These are phyloP conservation scores for Cyclargus thomasi DNA, from an alignment of 1,140 invertebrate species.

Conservation along the genomic window DNA sequence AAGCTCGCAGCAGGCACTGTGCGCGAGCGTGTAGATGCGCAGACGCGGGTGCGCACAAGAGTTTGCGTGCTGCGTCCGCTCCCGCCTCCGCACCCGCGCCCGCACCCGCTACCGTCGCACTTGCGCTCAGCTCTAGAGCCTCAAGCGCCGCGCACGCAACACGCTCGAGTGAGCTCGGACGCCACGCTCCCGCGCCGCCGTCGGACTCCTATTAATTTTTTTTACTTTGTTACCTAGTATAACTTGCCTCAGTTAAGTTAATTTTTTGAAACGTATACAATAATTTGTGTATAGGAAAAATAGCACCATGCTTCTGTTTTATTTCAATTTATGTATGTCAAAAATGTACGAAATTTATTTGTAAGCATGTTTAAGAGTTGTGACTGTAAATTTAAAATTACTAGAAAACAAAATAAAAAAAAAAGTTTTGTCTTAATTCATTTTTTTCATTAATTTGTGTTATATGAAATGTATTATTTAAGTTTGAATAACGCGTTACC, in stretches of 20 bases:
- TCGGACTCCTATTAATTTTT: conserved; percentile 40
- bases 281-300: no score
- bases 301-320: no score
- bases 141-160: conserved; percentile 66
- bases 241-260: not conserved
- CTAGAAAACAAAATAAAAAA: no score
- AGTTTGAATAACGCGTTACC: conserved; percentile 32
- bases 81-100: conserved; percentile 41
- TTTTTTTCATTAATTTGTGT: no score
- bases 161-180: conserved; percentile 61
- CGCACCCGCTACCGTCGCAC: conserved; percentile 30
- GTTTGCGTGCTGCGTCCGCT: conserved; percentile 77
- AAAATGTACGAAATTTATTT: no score
- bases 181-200: conserved; percentile 45
- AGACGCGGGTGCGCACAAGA: conserved; percentile 90
- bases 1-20: conserved; percentile 86
- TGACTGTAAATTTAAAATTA: no score
- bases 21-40: conserved; percentile 85
- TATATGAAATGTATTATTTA: not conserved
- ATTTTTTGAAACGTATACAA: not conserved
- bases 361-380: no score
- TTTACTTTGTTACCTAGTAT: not conserved
- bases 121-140: conserved; percentile 49
- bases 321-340: no score
- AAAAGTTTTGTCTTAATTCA: no score